A percentile compares a stretch with the other conserved stretches of the same genome.
Evolutionary conservation across 2,888 invertebrate genomes (phyloP).

Genomic region (Synanthedon andrenaeformis): DNA sequence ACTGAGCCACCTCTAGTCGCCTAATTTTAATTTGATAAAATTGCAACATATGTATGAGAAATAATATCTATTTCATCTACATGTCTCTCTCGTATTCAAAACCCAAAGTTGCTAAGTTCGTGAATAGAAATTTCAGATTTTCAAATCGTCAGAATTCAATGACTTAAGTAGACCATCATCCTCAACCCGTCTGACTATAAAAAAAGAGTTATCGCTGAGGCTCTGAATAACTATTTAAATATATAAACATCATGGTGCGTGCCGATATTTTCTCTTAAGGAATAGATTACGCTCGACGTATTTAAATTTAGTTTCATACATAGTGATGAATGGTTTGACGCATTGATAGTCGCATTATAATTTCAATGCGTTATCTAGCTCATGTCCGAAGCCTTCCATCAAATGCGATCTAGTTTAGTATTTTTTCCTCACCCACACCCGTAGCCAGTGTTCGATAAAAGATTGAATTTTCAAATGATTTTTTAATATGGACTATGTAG

Average conservation of each 20-base stretch:
- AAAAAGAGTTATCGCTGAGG: neutral
- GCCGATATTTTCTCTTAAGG: too few relatives aligned
- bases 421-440: neutral
- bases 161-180: too few relatives aligned
- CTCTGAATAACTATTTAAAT: neutral
- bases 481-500: neutral
- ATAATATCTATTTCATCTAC: too few relatives aligned
- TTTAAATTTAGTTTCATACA: slow-evolving; percentile 40
- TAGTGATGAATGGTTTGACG: slow-evolving; percentile 29
- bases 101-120: too few relatives aligned
- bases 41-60: too few relatives aligned
- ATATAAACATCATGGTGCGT: neutral
- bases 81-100: too few relatives aligned
- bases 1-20: too few relatives aligned
- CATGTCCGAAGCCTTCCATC: slow-evolving; percentile 1
- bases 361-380: slow-evolving; percentile 40
- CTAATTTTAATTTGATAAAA: too few relatives aligned
- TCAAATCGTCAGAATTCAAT: too few relatives aligned
- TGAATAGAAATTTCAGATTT: too few relatives aligned
- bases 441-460: neutral
- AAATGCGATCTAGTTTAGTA: slow-evolving; percentile 1
- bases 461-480: neutral
- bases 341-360: slow-evolving; percentile 43
- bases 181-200: too few relatives aligned
- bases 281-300: neutral